Evolutionary conservation across 2,113 vertebrate species (phyloP), one percentile per base, ranked within the genome.

Genomic region (Leptosomus discolor): DNA sequence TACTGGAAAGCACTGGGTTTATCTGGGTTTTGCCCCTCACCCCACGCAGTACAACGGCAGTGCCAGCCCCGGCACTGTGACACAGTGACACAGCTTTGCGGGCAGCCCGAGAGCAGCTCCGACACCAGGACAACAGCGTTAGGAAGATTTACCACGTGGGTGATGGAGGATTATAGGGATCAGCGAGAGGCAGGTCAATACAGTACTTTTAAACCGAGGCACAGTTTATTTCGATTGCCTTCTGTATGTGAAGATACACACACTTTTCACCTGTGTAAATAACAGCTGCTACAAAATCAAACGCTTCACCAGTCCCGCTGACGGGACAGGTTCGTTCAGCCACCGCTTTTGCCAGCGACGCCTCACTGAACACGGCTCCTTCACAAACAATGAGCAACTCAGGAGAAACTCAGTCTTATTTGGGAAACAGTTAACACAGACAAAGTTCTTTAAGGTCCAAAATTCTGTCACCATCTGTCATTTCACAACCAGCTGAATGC

Each of bases 161-260:
- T 10, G 51, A 67, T 5, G n/a, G 21, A 83, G 53, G 45, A 48
- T 23, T 27, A 22, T 4, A 30, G 0, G 22, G 48, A 32, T 27
- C 32, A 56, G 26, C 5, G 2, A 63, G 43, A 65, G 30, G 30
- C 51, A 60, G 37, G 34, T 46, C 51, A 24, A 16, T 6, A 23
- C 0, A 8, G 32, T 9, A 1, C n/a, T 7, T 37, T 24, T 17
- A 15, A 50, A 37, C n/a, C 12, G 13, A n/a, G 43, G 57, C 46
- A 57, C 21, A 9, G n/a, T 20, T 54, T 34, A 17, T 50, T 82
- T 75, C 70, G 51, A 4, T 18, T 34, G 57, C 9, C 56, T 54
- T 36, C 56, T 37, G 8, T 8, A 37, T 2, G 50, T 27, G 60
- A 46, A 21, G 26, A 57, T 30, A 36, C 50, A 65, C 14, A 30